Evolutionary conservation across 2,888 invertebrate species (phyloP), one percentile per base, ranked within the genome.

Genomic region (Luffia ferchaultella): DNA sequence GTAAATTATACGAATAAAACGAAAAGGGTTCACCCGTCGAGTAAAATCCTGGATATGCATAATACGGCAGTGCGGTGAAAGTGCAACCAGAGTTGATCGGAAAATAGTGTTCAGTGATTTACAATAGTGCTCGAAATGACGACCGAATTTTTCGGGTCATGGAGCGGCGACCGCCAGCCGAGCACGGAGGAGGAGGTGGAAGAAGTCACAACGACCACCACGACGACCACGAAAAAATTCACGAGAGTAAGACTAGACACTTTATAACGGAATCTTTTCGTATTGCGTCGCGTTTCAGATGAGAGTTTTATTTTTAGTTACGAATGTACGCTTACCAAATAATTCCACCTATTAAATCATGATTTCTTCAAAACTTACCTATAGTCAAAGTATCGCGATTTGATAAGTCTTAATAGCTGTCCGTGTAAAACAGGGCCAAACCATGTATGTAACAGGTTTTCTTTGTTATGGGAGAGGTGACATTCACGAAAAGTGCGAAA

Each of bases 61-160:
- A 51, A 52, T 45, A 59, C 58, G 54, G 59, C 58, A 67, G 73
- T 80, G 73, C 61, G 63, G 70, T 76, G 70, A 73, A 76, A 77
- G 76, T 69, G 76, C 73, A 63, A 64, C 60, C 62, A 69, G 69
- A 59, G 61, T 58, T 58, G 59, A 58, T 62, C 52, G 58, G 63
- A 72, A 65, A 71, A 65, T 62, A 67, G 74, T 75, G 75, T 54
- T 30, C 30, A 30, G 30, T 30, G 30, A 30, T 7, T n/a, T n/a
- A n/a, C n/a, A n/a, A n/a, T n/a, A n/a, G n/a, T n/a, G 55, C 56
- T 30, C 62, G 69, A 55, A 54, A 83, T 84, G 83, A 79, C 85
- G 83, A 79, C 85, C 73, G 85, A 85, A 61, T 78, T 82, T 61
- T 85, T 68, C 57, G 82, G 80, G 63, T 64, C 76, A 64, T 85